Evolutionary conservation across 2,797 vertebrate genomes (phyloP), one percentile per base, ranked within the genome.

Genomic region (Typhlichthys subterraneus): DNA sequence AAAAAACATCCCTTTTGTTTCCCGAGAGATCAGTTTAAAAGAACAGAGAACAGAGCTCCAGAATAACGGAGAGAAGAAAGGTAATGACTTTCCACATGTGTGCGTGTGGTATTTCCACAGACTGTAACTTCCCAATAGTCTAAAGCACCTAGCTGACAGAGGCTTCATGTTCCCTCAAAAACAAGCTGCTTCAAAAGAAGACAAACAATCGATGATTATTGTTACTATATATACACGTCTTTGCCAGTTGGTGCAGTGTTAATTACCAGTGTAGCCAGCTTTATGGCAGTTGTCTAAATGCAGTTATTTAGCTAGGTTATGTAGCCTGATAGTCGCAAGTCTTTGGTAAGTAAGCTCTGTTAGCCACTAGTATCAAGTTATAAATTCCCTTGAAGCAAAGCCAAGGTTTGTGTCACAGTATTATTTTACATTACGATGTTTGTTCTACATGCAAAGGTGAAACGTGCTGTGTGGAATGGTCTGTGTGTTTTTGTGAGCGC

Each of bases 41-140:
- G 60, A 53, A 38, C 59, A 57, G 55, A 67, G 55, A 67, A 51
- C 45, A 58, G 55, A 19, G 17, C 12, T 53, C 23, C 42, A 45
- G 52, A 53, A 53, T 23, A 23, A 49, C 17, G 42, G 53, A 57
- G 61, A 53, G 65, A 64, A 64, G 57, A 65, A 62, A 59, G 23
- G 13, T 65, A 69, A 74, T 59, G 62, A 62, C 33, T 65, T 33
- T 53, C 17, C 52, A 19, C 15, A 1, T 53, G 15, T 65, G 71
- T 15, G 47, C 55, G 53, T 55, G 69, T 15, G 10, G 15, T 57
- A 45, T 57, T 42, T 57, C 54, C 38, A 57, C 33, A 38, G n/a
- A 57, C 33, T 45, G n/a, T 42, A 42, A 15, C 31, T 12, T 23
- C 17, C 51, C n/a, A 38, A 38, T 38, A 38, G 7, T 38, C 33